phyloP scores from a whole-genome alignment of 2,113 vertebrate species.

The Sinocyclocheilus anophthalmus region DNA sequence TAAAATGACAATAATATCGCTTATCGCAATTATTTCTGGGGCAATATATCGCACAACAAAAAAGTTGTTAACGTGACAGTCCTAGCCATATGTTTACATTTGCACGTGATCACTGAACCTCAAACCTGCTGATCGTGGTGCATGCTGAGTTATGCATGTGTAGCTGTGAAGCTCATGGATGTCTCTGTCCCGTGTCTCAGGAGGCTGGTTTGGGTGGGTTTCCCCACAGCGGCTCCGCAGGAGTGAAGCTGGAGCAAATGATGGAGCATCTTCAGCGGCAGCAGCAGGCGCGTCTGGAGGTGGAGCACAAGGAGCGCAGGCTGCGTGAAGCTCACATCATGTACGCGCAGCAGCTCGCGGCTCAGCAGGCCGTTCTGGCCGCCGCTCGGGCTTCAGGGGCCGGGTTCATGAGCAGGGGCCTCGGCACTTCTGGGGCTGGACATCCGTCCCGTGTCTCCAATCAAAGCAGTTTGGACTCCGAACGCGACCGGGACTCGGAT shows the following conservation, averaged over 20 bases:
- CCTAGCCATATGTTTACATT: neutral
- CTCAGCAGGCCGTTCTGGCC: conserved; percentile 83
- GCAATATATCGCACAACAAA: no score
- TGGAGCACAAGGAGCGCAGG: conserved; percentile 88
- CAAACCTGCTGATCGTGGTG: neutral
- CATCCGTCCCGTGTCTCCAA: conserved; percentile 74
- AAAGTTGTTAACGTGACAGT: no score
- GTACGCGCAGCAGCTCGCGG: conserved; percentile 85
- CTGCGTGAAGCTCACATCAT: conserved; percentile 86
- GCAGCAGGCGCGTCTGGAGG: conserved; percentile 82
- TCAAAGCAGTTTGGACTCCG: conserved; percentile 82
- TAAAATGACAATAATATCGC: no score
- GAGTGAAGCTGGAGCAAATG: conserved; percentile 85
- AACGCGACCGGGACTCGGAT: conserved; percentile 75
- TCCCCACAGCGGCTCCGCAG: neutral
- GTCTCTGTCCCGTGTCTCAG: conserved; percentile 64
- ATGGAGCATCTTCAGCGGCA: conserved; percentile 94
- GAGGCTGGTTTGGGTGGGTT: conserved; percentile 77
- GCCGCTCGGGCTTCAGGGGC: conserved; percentile 77
- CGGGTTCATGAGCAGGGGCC: conserved; percentile 72
- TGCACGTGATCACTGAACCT: neutral
- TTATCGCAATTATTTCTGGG: no score
- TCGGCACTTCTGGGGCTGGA: conserved; percentile 29
- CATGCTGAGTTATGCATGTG: neutral
- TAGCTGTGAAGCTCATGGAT: conserved; percentile 1